Conservation (phyloP, 2,888 invertebrate genomes). For the Coenonympha arcania region DNA sequence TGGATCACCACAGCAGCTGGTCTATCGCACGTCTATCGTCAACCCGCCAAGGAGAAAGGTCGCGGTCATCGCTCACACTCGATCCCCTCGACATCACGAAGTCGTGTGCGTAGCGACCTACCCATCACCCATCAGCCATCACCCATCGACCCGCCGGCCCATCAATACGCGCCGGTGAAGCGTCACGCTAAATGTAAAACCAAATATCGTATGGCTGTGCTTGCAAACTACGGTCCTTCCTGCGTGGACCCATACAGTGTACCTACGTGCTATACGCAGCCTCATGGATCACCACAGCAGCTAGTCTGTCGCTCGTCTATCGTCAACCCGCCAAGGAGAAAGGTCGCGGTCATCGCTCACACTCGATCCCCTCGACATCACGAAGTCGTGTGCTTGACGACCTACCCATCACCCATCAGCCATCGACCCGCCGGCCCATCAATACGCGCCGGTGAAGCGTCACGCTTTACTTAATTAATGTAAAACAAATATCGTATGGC, state of each 20-base stretch:
- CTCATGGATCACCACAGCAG: no score
- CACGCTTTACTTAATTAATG: slow-evolving; percentile 1
- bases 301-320: neutral
- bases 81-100: neutral
- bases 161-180: neutral
- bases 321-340: neutral
- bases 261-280: no score
- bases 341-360: slow-evolving; percentile 5
- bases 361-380: neutral
- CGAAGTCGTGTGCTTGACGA: neutral
- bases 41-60: slow-evolving; percentile 1
- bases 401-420: slow-evolving; percentile 3
- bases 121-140: no score
- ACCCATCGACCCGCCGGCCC: no score
- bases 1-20: no score
- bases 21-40: neutral
- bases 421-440: no score
- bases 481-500: neutral
- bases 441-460: neutral
- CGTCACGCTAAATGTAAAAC: neutral
- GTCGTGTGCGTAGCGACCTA: slow-evolving; percentile 1
- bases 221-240: no score
- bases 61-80: slow-evolving; percentile 3
- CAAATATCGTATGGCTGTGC: neutral
- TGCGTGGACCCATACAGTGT: no score